These are phyloP conservation scores for Mallotus villosus DNA, from an alignment of 2,797 vertebrate species.

Conservation along the genomic window DNA sequence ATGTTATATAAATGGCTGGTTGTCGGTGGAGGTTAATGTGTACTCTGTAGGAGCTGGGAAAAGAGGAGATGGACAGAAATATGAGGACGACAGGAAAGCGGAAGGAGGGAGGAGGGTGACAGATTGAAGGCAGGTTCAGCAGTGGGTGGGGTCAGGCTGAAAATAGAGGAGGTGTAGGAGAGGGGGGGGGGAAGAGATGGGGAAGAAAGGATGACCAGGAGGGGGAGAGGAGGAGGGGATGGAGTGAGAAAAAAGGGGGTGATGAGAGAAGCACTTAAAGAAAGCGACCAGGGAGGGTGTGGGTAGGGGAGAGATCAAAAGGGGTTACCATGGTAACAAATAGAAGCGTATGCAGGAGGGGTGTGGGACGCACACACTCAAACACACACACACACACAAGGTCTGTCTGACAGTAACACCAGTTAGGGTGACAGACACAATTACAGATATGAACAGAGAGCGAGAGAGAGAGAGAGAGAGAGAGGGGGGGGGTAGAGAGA, in stretches of 20 bases:
- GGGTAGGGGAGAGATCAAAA: conserved; percentile 58
- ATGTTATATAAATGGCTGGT: neutral
- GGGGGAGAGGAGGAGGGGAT: conserved; percentile 2
- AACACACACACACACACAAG: too few relatives aligned
- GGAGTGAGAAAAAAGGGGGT: conserved; percentile 3
- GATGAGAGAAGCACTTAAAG: conserved; percentile 11
- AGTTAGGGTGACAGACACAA: too few relatives aligned
- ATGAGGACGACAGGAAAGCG: too few relatives aligned
- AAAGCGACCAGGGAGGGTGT: conserved; percentile 1
- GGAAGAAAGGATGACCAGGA: neutral
- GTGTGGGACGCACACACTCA: neutral
- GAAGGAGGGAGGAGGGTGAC: too few relatives aligned
- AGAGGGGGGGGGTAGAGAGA: conserved; percentile 6
- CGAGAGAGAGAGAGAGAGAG: neutral
- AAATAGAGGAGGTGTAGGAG: neutral
- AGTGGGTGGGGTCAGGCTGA: too few relatives aligned
- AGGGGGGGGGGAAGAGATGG: conserved; percentile 5
- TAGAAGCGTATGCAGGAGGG: conserved; percentile 57
- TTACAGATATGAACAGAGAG: too few relatives aligned
- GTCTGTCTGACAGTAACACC: too few relatives aligned
- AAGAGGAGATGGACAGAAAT: too few relatives aligned
- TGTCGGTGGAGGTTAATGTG: too few relatives aligned
- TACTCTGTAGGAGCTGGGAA: too few relatives aligned
- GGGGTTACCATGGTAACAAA: conserved; percentile 77
- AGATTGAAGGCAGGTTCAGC: too few relatives aligned